Percentiles rank a stretch among this genome's conserved stretches.
These are phyloP conservation scores for Drosophila paracracens DNA, from an alignment of 2,888 invertebrate species.

Conservation along the genomic window DNA sequence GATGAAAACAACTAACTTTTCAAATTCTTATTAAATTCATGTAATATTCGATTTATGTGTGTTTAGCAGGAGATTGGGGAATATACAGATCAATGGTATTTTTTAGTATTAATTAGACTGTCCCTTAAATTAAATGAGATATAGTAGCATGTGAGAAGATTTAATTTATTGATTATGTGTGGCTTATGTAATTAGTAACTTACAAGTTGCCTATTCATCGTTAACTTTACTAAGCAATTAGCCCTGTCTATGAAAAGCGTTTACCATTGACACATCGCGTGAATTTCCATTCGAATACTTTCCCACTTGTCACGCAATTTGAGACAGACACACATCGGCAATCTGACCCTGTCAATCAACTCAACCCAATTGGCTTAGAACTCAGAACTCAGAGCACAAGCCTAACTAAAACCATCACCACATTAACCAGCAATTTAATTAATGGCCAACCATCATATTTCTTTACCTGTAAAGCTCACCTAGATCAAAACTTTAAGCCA, in stretches of 20 bases:
- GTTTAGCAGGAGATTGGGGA: neutral
- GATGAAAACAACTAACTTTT: neutral
- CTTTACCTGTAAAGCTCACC: conserved; percentile 29
- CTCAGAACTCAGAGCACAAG: conserved; percentile 9
- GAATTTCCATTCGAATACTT: conserved; percentile 37
- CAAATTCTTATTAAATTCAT: neutral
- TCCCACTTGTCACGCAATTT: conserved; percentile 52
- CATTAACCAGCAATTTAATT: conserved; percentile 54
- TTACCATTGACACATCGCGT: conserved; percentile 11
- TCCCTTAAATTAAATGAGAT: neutral
- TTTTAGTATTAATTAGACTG: neutral
- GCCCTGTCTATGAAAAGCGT: conserved; percentile 11
- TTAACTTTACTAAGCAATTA: neutral
- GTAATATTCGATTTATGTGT: neutral
- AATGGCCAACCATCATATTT: conserved; percentile 53
- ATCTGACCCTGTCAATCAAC: conserved; percentile 30
- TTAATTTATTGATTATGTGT: neutral
- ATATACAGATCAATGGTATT: neutral
- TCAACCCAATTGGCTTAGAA: conserved; percentile 5
- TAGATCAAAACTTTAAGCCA: conserved; percentile 53
- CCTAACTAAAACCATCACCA: conserved; percentile 21
- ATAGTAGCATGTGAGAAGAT: neutral
- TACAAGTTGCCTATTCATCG: neutral
- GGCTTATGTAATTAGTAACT: neutral
- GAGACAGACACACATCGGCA: conserved; percentile 24